Conservation (phyloP, 2,888 invertebrate genomes). For the Euphydryas editha region DNA sequence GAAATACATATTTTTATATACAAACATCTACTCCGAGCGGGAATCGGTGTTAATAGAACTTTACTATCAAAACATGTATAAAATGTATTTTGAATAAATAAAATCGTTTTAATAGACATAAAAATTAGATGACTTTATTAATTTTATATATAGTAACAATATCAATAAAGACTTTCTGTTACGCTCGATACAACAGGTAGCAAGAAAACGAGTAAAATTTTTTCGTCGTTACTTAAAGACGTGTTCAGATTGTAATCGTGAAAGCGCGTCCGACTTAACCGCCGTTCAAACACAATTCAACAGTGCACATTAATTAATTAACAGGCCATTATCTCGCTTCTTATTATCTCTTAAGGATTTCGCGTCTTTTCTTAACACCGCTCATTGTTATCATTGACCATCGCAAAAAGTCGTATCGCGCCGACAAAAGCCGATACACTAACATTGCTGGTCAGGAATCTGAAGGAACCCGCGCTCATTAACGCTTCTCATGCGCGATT, state of each 20-base stretch:
- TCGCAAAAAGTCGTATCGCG: constrained; percentile 78
- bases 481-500: constrained; percentile 71
- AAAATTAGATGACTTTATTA: neutral
- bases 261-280: constrained; percentile 33
- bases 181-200: constrained; percentile 1
- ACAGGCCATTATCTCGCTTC: constrained; percentile 60
- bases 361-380: constrained; percentile 70
- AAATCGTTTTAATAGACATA: neutral
- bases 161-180: constrained; percentile 14
- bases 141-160: neutral
- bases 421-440: constrained; percentile 80
- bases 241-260: constrained; percentile 40
- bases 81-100: no score
- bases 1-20: no score
- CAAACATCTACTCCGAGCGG: no score
- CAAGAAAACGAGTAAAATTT: constrained; percentile 18
- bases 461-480: constrained; percentile 76
- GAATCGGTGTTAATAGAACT: no score
- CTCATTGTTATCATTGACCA: constrained; percentile 77
- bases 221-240: constrained; percentile 28
- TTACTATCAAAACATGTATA: no score
- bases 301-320: constrained; percentile 64
- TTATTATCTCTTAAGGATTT: constrained; percentile 65
- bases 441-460: constrained; percentile 75
- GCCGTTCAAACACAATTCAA: constrained; percentile 32